Conservation (phyloP, 2,113 vertebrate species). For the Aspidoscelis tigris region DNA sequence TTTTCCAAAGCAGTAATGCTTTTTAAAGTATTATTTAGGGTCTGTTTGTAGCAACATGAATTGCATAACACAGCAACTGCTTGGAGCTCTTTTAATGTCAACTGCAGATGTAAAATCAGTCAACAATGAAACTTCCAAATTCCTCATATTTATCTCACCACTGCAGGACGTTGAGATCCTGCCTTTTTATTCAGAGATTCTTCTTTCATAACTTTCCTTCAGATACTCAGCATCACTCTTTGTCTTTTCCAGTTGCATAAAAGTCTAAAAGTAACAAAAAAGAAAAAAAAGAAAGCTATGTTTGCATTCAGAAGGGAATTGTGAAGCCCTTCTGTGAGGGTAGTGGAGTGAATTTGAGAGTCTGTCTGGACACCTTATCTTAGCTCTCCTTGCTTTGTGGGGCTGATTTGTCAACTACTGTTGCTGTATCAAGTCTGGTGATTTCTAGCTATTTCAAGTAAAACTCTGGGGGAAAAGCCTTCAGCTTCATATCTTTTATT, state of each 20-base stretch:
- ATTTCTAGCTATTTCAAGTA: not conserved
- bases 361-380: too few relatives aligned
- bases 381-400: too few relatives aligned
- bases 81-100: not conserved
- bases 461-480: not conserved
- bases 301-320: not conserved
- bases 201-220: slow-evolving; percentile 1
- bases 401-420: too few relatives aligned
- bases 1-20: not conserved
- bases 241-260: not conserved
- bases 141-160: not conserved
- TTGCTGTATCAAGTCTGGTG: too few relatives aligned
- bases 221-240: not conserved
- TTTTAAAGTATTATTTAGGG: slow-evolving; percentile 14
- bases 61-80: not conserved
- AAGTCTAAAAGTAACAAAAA: too few relatives aligned
- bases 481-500: too few relatives aligned
- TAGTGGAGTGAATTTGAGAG: too few relatives aligned
- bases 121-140: not conserved
- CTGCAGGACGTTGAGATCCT: not conserved
- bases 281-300: not conserved
- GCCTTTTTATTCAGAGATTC: not conserved
- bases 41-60: slow-evolving; percentile 19
- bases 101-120: slow-evolving; percentile 12
- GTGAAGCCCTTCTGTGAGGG: too few relatives aligned